Conservation (phyloP, 2,113 vertebrate species). For the Panthera uncia region DNA sequence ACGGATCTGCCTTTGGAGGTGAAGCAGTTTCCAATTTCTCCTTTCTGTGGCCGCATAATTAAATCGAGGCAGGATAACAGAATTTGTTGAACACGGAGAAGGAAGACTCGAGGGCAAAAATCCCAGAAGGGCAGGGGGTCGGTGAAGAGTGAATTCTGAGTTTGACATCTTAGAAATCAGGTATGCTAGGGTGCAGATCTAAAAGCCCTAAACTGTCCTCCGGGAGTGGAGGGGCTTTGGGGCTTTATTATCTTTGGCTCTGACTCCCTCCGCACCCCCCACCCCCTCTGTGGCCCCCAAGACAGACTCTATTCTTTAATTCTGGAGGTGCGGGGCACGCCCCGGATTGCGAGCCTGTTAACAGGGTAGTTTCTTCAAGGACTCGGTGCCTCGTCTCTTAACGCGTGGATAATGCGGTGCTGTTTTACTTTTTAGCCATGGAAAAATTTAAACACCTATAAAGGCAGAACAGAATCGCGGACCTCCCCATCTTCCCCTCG, state of each 20-base stretch:
- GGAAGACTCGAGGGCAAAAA: neutral
- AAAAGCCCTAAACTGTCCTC: neutral
- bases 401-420: fast-evolving
- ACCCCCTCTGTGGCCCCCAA: neutral
- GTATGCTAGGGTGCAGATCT: neutral
- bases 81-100: fast-evolving
- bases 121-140: neutral
- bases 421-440: neutral
- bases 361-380: neutral
- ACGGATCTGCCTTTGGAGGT: neutral
- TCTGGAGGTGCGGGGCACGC: neutral
- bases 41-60: neutral
- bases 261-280: neutral
- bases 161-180: neutral
- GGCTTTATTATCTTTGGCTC: neutral
- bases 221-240: neutral
- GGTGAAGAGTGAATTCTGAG: neutral
- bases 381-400: fast-evolving
- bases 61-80: neutral
- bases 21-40: neutral
- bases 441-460: neutral
- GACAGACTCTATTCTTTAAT: neutral
- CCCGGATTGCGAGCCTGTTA: neutral
- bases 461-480: neutral
- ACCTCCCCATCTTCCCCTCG: neutral